Conservation (phyloP, 2,797 vertebrate genomes). For the Champsocephalus gunnari region DNA sequence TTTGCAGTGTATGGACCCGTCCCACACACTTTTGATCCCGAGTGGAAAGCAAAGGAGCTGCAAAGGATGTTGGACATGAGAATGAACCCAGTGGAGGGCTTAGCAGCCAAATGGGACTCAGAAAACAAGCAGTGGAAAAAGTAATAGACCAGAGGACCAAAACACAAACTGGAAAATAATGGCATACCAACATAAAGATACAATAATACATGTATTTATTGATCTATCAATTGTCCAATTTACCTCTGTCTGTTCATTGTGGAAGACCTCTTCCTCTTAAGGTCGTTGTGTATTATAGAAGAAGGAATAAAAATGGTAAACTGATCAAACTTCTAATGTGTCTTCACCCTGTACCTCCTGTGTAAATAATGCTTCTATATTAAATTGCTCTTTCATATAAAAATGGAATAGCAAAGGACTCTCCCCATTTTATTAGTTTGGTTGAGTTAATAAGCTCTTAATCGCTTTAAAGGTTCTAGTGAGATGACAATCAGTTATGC, state of each 20-base stretch:
- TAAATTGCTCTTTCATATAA: background rate
- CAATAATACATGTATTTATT: conserved; percentile 69
- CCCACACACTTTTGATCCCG: conserved; percentile 88
- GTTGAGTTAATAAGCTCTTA: background rate
- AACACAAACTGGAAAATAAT: conserved; percentile 57
- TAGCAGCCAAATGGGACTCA: conserved; percentile 93
- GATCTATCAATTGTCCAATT: conserved; percentile 76
- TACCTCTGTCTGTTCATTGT: conserved; percentile 82
- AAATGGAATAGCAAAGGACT: background rate
- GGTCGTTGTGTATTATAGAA: conserved; percentile 79
- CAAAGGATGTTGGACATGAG: conserved; percentile 96
- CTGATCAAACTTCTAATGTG: conserved; percentile 9
- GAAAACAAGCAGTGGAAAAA: conserved; percentile 98
- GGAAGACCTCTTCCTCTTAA: conserved; percentile 84
- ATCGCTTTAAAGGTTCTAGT: background rate
- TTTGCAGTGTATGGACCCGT: conserved; percentile 89
- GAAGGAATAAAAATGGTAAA: conserved; percentile 86
- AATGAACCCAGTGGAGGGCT: conserved; percentile 88
- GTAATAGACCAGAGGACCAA: conserved; percentile 77
- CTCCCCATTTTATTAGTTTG: background rate
- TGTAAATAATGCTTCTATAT: background rate
- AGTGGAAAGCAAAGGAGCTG: conserved; percentile 88
- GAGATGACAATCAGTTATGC: background rate
- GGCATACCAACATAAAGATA: conserved; percentile 65
- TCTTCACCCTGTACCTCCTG: conserved; percentile 8